Conservation (phyloP, 2,113 vertebrate species). For the Lathamus discolor region DNA sequence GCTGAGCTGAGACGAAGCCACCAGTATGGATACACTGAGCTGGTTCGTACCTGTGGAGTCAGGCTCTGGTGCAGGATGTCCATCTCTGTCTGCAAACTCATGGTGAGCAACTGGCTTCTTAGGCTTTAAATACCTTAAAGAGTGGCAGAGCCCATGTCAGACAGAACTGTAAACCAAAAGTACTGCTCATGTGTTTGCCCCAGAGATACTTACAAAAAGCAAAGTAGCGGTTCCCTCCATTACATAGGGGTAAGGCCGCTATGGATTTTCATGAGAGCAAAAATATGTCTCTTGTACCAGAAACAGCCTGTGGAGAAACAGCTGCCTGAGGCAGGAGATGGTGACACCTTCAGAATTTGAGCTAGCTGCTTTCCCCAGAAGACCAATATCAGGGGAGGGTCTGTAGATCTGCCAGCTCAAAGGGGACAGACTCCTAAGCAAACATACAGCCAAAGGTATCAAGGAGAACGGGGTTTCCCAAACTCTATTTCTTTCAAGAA, state of each 20-base stretch:
- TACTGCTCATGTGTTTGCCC: background rate
- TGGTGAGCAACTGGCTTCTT: background rate
- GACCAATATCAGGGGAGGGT: background rate
- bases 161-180: background rate
- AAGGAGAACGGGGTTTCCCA: background rate
- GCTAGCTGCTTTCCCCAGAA: background rate
- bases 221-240: background rate
- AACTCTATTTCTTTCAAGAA: background rate
- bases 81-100: background rate
- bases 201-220: background rate
- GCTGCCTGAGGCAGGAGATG: too few species aligned
- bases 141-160: background rate
- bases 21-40: background rate
- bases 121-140: background rate
- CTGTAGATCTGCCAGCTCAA: background rate
- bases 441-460: background rate
- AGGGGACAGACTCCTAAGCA: background rate
- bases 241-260: background rate
- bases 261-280: background rate
- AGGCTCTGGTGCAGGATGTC: background rate
- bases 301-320: background rate
- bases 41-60: background rate
- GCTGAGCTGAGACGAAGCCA: background rate
- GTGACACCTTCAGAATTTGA: background rate
- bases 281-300: background rate